A percentile compares a stretch with the other conserved stretches of the same genome.
Conservation (phyloP, 2,888 invertebrate genomes). For the Napeogenes inachia region DNA sequence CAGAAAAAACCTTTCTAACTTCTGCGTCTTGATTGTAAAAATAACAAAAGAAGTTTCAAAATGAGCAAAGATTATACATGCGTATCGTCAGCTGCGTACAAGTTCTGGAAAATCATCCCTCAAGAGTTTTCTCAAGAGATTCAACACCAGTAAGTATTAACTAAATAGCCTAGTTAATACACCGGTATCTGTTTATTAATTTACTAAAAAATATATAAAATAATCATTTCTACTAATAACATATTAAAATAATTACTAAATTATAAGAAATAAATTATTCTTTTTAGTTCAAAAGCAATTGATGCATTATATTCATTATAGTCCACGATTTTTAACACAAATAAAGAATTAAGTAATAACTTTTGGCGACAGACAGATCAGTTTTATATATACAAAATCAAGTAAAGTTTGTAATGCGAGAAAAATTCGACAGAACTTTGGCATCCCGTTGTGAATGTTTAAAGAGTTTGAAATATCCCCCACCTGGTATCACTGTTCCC, state of each 20-base stretch:
- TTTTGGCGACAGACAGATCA: too few relatives aligned
- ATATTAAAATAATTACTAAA: too few relatives aligned
- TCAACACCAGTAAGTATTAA: too few relatives aligned
- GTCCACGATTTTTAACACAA: too few relatives aligned
- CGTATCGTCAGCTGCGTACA: slow-evolving; percentile 45
- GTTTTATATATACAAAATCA: slow-evolving; percentile 14
- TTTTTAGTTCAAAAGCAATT: too few relatives aligned
- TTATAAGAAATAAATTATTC: too few relatives aligned
- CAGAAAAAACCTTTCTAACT: slow-evolving; percentile 29
- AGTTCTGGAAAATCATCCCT: slow-evolving; percentile 27
- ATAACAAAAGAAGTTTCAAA: slow-evolving; percentile 41
- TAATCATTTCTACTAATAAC: too few relatives aligned
- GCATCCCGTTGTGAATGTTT: slow-evolving; percentile 37
- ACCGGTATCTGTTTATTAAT: too few relatives aligned
- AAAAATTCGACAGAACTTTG: slow-evolving; percentile 37
- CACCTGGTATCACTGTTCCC: slow-evolving; percentile 23
- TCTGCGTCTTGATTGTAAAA: slow-evolving; percentile 36
- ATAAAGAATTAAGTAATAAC: too few relatives aligned
- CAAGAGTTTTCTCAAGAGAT: neutral
- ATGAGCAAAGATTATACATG: slow-evolving; percentile 56
- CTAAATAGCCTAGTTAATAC: too few relatives aligned
- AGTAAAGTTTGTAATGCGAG: slow-evolving; percentile 32
- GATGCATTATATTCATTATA: too few relatives aligned
- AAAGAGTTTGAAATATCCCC: slow-evolving; percentile 37
- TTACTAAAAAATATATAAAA: too few relatives aligned